Evolutionary conservation across 1,140 invertebrate genomes (phyloP).

Genomic region (Drosophila nebulosa): DNA sequence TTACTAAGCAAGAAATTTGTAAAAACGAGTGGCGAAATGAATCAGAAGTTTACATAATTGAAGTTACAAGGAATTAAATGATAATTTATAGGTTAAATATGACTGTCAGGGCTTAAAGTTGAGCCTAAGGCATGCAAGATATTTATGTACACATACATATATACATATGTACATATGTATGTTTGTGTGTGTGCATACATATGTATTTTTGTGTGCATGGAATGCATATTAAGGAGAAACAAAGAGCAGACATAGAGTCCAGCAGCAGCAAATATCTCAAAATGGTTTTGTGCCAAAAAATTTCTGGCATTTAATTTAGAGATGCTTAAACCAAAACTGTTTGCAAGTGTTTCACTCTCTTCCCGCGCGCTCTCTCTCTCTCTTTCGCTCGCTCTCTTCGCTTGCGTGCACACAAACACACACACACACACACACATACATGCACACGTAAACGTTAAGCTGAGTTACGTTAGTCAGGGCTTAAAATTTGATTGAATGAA

Average conservation of each 20-base stretch:
- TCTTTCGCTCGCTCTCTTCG: not conserved
- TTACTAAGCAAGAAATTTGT: no score
- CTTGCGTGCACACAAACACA: not conserved
- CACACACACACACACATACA: no score
- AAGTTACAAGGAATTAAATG: no score
- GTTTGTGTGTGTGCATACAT: not conserved
- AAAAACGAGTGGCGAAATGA: no score
- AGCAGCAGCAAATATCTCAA: not conserved
- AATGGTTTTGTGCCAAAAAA: not conserved
- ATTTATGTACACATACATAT: not conserved
- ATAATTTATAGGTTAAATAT: no score
- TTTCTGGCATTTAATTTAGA: not conserved
- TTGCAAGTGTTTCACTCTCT: not conserved
- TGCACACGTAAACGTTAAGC: slow-evolving; percentile 10
- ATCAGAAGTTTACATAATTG: no score
- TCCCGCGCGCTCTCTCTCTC: not conserved
- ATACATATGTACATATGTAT: not conserved
- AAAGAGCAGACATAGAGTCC: not conserved
- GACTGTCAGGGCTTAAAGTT: no score
- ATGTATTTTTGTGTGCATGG: not conserved
- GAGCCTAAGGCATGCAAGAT: not conserved
- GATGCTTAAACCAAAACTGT: not conserved
- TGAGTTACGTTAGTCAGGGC: slow-evolving; percentile 26
- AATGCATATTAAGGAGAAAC: not conserved
- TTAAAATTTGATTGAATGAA: slow-evolving; percentile 64